Evolutionary conservation across 2,113 vertebrate genomes (phyloP).

Genomic region (Madoqua kirkii): DNA sequence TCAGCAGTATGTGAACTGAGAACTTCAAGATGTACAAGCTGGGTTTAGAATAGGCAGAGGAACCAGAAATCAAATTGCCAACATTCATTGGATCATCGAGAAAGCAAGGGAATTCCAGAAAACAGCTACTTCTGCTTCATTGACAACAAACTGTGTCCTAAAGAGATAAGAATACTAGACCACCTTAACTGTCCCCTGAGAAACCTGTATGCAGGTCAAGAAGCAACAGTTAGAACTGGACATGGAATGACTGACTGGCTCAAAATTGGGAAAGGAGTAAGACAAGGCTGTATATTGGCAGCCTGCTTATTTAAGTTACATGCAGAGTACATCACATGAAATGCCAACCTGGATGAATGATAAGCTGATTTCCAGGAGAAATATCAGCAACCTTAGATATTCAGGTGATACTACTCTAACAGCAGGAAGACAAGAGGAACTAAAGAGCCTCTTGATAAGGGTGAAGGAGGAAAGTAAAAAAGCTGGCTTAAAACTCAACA

Average conservation of each 20-base stretch:
- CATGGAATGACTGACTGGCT: not conserved
- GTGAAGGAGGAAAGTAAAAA: not conserved
- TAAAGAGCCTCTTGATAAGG: not conserved
- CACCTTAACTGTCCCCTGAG: not conserved
- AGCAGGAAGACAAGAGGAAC: not conserved
- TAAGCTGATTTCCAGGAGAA: not conserved
- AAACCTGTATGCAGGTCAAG: not conserved
- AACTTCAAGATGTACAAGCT: not conserved
- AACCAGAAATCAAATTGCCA: not conserved
- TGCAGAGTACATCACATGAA: not conserved
- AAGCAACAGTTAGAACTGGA: not conserved
- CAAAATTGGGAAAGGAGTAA: not conserved
- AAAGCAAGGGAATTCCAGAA: not conserved
- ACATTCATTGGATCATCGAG: not conserved
- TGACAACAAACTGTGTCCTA: not conserved
- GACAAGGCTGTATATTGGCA: not conserved
- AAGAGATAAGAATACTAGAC: not conserved
- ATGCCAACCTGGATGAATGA: not conserved
- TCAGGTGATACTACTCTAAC: not conserved
- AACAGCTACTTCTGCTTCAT: not conserved
- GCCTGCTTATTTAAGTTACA: not conserved
- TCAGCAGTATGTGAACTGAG: not conserved
- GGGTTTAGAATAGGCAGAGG: not conserved
- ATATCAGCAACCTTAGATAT: not conserved
- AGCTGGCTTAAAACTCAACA: not conserved